Base-by-base conservation (phyloP, 2,888 invertebrate genomes). In the Aporophyla lueneburgensis region DNA sequence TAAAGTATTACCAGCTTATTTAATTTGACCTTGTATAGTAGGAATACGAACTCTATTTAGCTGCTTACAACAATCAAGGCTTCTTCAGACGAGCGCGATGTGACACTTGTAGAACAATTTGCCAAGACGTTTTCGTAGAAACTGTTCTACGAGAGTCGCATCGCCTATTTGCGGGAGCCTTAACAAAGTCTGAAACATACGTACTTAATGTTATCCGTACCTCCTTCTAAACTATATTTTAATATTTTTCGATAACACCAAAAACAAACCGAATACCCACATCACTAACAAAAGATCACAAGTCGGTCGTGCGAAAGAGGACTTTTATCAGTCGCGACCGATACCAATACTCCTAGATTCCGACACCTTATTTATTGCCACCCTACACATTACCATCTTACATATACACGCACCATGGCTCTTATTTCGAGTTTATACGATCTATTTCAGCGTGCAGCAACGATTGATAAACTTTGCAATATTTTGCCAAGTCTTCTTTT, bases 241-340 rank as follows among this genome's bases (percentile, higher is more conserved):
- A 21, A 21, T 72, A 33, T 40, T 43, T 4, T 67, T 85, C 81
- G 81, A 82, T n/a, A 80, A 24, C 43, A 7, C 21, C 12, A 14
- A 19, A 16, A 46, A 19, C 2, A 63, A 65, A 67, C 14, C 16
- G 0, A 33, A n/a, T 27, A 0, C 12, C 19, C 43, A 83, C 94
- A 89, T 85, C 93, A 86, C 94, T 92, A 91, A 71, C 54, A 80
- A 89, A 88, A 91, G 92, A 93, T 93, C 93, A 91, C 92, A 92
- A 93, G 92, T 90, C 92, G 92, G 90, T 92, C 92, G 92, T 92
- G 92, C 93, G 89, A 93, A 94, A 93, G 93, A 94, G 93, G 93
- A 95, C 94, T 94, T 95, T 95, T 95, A 95, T 95, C 95, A 93
- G 94, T 93, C 92, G 93, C 93, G 92, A 92, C 93, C 94, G 95